Percentiles rank a stretch among this genome's conserved stretches.
phyloP scores from a whole-genome alignment of 2,888 invertebrate genomes.

The Plebejus anna region DNA sequence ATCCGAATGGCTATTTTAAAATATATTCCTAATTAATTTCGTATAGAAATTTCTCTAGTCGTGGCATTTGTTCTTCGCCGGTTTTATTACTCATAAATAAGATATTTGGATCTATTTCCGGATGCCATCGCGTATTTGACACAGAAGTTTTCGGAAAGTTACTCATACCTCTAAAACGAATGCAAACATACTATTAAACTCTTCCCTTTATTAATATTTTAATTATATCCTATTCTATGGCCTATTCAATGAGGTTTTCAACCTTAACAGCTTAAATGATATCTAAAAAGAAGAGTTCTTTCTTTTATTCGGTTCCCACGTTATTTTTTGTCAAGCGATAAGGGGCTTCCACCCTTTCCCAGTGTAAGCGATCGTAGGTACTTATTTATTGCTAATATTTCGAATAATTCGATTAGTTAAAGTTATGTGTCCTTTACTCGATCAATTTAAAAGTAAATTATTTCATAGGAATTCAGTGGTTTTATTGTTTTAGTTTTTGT shows the following conservation, averaged over 20 bases:
- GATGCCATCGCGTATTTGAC: constrained; percentile 13
- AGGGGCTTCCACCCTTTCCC: constrained; percentile 77
- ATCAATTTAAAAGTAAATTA: constrained; percentile 11
- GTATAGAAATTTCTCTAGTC: neutral
- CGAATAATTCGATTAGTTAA: constrained; percentile 65
- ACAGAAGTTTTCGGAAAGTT: constrained; percentile 8
- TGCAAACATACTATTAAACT: neutral
- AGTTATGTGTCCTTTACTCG: constrained; percentile 32
- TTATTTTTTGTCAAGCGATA: constrained; percentile 75
- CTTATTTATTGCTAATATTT: constrained; percentile 77
- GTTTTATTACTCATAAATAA: constrained; percentile 16
- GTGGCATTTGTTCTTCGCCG: neutral
- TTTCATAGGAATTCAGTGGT: neutral
- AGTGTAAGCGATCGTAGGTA: constrained; percentile 66
- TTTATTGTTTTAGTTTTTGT: neutral
- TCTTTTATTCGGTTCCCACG: constrained; percentile 74
- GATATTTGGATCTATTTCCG: constrained; percentile 18
- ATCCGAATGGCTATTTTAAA: neutral
- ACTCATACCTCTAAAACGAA: neutral
- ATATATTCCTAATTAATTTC: neutral
- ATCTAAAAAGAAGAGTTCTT: constrained; percentile 65
- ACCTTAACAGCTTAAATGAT: constrained; percentile 59
- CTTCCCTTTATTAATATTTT: constrained; percentile 27
- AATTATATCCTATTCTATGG: constrained; percentile 42
- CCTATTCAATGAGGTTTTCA: constrained; percentile 54